A percentile compares a stretch with the other conserved stretches of the same genome.
These are phyloP conservation scores for Australoheros facetus DNA, from an alignment of 2,797 vertebrate genomes.

Conservation along the genomic window DNA sequence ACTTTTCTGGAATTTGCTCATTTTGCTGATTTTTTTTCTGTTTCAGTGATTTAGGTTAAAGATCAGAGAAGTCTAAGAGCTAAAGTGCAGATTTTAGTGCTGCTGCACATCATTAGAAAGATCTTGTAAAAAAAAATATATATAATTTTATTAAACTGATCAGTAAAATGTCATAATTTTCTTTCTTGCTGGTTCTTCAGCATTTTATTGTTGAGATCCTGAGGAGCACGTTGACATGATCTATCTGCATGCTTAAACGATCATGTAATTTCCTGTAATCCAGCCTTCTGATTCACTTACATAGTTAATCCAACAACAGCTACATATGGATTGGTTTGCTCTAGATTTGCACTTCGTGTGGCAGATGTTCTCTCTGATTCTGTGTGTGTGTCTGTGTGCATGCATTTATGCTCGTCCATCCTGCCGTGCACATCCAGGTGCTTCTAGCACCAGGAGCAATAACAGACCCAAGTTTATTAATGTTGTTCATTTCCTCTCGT, in stretches of 20 bases:
- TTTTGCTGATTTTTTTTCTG: slow-evolving; percentile 52
- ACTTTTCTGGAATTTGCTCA: slow-evolving; percentile 53
- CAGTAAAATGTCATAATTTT: background rate
- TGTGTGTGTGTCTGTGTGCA: background rate
- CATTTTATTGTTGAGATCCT: background rate
- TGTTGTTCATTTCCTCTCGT: slow-evolving; percentile 80
- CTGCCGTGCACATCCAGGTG: slow-evolving; percentile 52
- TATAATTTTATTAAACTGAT: background rate
- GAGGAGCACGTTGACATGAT: slow-evolving; percentile 42
- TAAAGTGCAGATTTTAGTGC: background rate
- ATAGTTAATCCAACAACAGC: slow-evolving; percentile 55
- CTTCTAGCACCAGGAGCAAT: slow-evolving; percentile 54
- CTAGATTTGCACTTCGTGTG: slow-evolving; percentile 52
- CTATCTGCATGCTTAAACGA: slow-evolving; percentile 32
- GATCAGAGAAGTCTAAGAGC: slow-evolving; percentile 16
- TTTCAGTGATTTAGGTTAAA: slow-evolving; percentile 20
- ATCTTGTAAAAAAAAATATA: background rate
- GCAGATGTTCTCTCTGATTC: slow-evolving; percentile 50
- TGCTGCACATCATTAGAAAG: background rate
- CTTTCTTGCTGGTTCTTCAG: slow-evolving; percentile 10
- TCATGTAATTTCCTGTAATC: slow-evolving; percentile 54
- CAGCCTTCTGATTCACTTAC: slow-evolving; percentile 44
- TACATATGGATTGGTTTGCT: slow-evolving; percentile 50
- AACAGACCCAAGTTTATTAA: slow-evolving; percentile 67
- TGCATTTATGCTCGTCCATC: slow-evolving; percentile 18